phyloP scores from a whole-genome alignment of 1,140 invertebrate species.

The Tribolium madens region DNA sequence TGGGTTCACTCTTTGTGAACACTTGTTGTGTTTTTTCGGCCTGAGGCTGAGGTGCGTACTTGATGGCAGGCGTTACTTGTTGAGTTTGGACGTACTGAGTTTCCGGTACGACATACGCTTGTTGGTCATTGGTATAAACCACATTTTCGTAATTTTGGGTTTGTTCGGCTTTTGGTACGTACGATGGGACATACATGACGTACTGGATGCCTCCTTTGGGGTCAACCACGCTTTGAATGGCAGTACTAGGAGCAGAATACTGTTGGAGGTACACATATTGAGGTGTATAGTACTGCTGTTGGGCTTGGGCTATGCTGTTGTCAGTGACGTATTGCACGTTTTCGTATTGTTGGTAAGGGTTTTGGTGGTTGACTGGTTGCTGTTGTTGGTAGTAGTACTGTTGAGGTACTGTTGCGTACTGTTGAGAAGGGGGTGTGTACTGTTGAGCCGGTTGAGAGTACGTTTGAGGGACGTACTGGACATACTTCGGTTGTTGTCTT shows the following conservation, averaged over 20 bases:
- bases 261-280: constrained; percentile 60
- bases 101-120: constrained; percentile 10
- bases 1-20: constrained; percentile 54
- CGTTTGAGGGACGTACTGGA: constrained; percentile 43
- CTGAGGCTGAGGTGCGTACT: constrained; percentile 7
- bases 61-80: constrained; percentile 32
- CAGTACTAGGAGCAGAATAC: constrained; percentile 52
- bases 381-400: constrained; percentile 15
- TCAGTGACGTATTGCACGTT: constrained; percentile 57
- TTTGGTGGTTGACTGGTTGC: not conserved
- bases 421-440: constrained; percentile 11
- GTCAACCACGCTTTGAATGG: constrained; percentile 57
- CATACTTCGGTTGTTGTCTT: constrained; percentile 51
- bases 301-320: constrained; percentile 49
- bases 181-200: constrained; percentile 55
- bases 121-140: constrained; percentile 36
- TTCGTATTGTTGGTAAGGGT: constrained; percentile 48
- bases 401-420: not conserved
- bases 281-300: constrained; percentile 52
- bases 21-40: not conserved
- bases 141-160: constrained; percentile 50
- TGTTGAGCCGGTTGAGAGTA: constrained; percentile 48
- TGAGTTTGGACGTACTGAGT: constrained; percentile 6
- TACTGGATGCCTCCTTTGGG: constrained; percentile 58
- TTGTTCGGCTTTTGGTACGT: constrained; percentile 47